A percentile compares a stretch with the other conserved stretches of the same genome.
phyloP scores from a whole-genome alignment of 2,888 invertebrate species.

The Ptychoptera contaminata region DNA sequence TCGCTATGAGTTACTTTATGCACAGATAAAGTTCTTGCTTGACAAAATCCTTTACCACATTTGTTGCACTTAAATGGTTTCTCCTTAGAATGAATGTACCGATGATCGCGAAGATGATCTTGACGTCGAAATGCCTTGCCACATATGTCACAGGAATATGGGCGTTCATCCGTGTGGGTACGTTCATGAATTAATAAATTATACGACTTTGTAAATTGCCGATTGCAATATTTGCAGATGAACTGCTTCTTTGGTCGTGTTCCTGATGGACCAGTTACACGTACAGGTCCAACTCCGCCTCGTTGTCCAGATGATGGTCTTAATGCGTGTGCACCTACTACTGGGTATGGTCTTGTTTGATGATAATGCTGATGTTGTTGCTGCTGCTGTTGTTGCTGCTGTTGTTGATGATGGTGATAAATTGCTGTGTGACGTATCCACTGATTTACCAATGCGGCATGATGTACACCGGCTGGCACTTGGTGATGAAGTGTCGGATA shows the following conservation, averaged over 20 bases:
- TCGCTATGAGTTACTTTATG: conserved; percentile 90
- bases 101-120: conserved; percentile 83
- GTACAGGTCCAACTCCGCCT: conserved; percentile 36
- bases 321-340: conserved; percentile 32
- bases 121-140: conserved; percentile 91
- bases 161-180: conserved; percentile 92
- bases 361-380: conserved; percentile 14
- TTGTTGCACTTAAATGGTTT: conserved; percentile 95
- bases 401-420: conserved; percentile 37
- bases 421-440: conserved; percentile 58
- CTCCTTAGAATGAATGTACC: conserved; percentile 95
- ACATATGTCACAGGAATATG: conserved; percentile 92
- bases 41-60: conserved; percentile 97
- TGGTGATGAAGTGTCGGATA: conserved; percentile 23
- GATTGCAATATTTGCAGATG: conserved; percentile 93
- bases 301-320: background rate
- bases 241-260: conserved; percentile 68
- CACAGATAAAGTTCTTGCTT: conserved; percentile 87
- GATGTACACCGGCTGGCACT: conserved; percentile 34
- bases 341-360: conserved; percentile 32
- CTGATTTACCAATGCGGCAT: conserved; percentile 51
- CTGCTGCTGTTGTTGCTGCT: conserved; percentile 6
- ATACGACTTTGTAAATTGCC: conserved; percentile 96
- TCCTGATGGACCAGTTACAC: conserved; percentile 40
- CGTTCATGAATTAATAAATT: conserved; percentile 93